These are phyloP conservation scores for Ectropis crepuscularia DNA, from an alignment of 2,888 invertebrate genomes.

Conservation along the genomic window DNA sequence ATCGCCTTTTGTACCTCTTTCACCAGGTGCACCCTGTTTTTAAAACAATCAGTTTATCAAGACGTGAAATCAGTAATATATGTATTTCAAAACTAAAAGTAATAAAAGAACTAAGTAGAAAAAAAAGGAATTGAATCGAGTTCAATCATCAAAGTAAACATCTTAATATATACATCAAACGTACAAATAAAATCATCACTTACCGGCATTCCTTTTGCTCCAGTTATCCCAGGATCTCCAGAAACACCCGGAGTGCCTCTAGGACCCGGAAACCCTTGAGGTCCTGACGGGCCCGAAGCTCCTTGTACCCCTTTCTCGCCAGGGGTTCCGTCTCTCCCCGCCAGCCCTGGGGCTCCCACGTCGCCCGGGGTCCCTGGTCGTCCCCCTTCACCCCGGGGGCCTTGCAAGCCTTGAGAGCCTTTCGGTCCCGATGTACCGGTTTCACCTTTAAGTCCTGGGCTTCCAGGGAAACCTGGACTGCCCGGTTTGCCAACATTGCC, in stretches of 20 bases:
- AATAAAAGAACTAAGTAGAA: too few species aligned
- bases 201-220: conserved; percentile 90
- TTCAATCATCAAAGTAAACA: too few species aligned
- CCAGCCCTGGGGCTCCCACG: conserved; percentile 88
- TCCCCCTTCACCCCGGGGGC: conserved; percentile 92
- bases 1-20: conserved; percentile 92
- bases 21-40: conserved; percentile 89
- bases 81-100: too few species aligned
- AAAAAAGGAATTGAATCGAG: too few species aligned
- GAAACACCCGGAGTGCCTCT: conserved; percentile 90
- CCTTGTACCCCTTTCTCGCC: conserved; percentile 93
- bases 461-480: conserved; percentile 93
- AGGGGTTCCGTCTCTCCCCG: conserved; percentile 92
- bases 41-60: conserved; percentile 20
- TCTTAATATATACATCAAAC: too few species aligned
- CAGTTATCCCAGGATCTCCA: conserved; percentile 90
- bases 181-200: conserved; percentile 42
- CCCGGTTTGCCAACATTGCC: conserved; percentile 93
- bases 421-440: conserved; percentile 90
- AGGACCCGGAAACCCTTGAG: conserved; percentile 93
- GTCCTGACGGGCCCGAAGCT: conserved; percentile 88
- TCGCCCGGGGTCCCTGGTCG: conserved; percentile 91
- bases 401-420: conserved; percentile 93
- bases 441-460: conserved; percentile 92
- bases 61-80: neutral